phyloP scores from a whole-genome alignment of 2,888 invertebrate species.

The Falcaria lacertinaria region DNA sequence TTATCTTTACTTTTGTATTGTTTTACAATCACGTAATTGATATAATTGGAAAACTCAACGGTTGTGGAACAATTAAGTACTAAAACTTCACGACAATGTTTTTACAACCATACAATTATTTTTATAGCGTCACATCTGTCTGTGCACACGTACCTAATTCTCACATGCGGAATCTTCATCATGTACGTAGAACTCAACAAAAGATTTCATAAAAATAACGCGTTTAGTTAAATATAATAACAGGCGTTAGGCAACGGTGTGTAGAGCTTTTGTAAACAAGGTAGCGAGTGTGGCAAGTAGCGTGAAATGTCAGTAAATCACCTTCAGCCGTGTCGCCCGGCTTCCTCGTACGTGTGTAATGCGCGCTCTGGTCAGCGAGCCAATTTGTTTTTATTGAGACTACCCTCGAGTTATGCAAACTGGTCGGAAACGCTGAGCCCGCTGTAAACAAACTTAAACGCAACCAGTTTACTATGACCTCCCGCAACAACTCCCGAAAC shows the following conservation, averaged over 20 bases:
- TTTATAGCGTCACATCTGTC: no score
- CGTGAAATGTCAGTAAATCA: constrained; percentile 65
- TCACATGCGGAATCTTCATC: no score
- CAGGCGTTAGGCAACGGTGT: not conserved
- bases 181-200: no score
- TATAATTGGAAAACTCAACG: no score
- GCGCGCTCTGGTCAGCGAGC: constrained; percentile 68
- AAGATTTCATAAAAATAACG: not conserved
- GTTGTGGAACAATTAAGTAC: no score
- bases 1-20: no score
- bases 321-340: constrained; percentile 61
- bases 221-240: not conserved
- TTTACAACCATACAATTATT: no score
- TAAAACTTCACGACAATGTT: no score
- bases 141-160: no score
- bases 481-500: constrained; percentile 12
- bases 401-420: constrained; percentile 77
- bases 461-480: constrained; percentile 48
- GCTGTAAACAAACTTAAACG: constrained; percentile 71
- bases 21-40: no score
- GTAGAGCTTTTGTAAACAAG: constrained; percentile 5
- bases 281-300: constrained; percentile 26
- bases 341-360: constrained; percentile 76
- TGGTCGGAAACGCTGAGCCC: constrained; percentile 71
- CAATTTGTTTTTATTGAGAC: constrained; percentile 79